Evolutionary conservation across 2,888 invertebrate species (phyloP).

Genomic region (Plebejus argus): DNA sequence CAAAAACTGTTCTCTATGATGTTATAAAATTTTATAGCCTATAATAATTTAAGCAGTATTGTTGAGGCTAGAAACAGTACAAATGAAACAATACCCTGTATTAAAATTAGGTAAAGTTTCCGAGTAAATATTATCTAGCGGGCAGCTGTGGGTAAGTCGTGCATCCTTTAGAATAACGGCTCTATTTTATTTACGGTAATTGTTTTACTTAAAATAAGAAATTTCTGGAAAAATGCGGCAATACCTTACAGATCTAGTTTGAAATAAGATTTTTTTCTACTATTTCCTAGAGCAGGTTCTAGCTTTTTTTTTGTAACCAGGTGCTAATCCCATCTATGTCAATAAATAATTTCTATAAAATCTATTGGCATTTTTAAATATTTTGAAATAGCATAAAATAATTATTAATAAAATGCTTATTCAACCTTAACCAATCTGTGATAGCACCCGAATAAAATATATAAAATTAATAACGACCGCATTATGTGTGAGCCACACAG

Average conservation of each 20-base stretch:
- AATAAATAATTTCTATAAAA: not conserved
- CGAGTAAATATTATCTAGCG: constrained; percentile 22
- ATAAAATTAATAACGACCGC: not conserved
- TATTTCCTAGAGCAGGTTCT: not conserved
- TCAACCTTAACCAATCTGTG: not conserved
- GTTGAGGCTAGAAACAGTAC: constrained; percentile 16
- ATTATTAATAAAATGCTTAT: not conserved
- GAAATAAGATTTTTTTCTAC: not conserved
- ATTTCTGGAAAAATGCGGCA: not conserved
- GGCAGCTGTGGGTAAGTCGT: not conserved
- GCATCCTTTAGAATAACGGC: not conserved
- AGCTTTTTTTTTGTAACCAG: not conserved
- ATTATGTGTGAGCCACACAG: not conserved
- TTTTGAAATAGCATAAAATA: not conserved
- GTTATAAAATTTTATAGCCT: constrained; percentile 14
- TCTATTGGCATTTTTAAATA: not conserved
- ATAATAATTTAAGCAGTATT: constrained; percentile 3
- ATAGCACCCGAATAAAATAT: not conserved
- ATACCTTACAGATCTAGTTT: not conserved
- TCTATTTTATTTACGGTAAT: constrained; percentile 24
- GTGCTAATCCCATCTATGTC: not conserved
- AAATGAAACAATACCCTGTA: not conserved
- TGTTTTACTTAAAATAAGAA: not conserved
- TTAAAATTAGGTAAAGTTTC: constrained; percentile 14
- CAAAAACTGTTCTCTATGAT: not conserved